Evolutionary conservation across 1,140 invertebrate genomes (phyloP).

Genomic region (Latrodectus geometricus): DNA sequence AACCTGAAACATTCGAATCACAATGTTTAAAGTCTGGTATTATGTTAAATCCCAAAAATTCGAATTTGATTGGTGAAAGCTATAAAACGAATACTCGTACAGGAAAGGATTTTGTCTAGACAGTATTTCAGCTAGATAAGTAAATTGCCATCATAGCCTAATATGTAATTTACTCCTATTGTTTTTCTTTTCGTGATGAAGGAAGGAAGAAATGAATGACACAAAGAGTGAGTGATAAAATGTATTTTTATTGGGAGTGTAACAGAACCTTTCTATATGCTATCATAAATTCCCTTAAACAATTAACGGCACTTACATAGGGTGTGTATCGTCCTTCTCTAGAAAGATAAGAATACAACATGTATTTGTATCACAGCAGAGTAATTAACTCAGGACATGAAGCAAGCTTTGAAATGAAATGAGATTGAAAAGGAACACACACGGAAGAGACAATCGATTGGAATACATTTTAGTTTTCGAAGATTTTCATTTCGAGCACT

Average conservation of each 20-base stretch:
- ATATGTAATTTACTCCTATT: no score
- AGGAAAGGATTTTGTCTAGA: no score
- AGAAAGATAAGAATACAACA: neutral
- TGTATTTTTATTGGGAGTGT: slow-evolving; percentile 39
- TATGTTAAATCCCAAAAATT: no score
- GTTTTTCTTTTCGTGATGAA: neutral
- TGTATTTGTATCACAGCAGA: slow-evolving; percentile 24
- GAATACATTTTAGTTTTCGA: neutral
- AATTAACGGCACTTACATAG: slow-evolving; percentile 37
- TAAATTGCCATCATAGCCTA: no score
- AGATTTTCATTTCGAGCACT: neutral
- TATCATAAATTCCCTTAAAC: slow-evolving; percentile 33
- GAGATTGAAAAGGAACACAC: neutral
- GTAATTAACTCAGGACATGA: neutral
- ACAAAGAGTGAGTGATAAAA: slow-evolving; percentile 27
- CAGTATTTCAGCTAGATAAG: no score
- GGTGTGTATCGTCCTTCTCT: neutral
- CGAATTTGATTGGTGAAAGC: no score
- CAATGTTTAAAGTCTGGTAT: no score
- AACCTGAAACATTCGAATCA: no score
- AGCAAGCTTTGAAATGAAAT: no score
- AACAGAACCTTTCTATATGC: slow-evolving; percentile 35
- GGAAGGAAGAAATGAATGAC: neutral
- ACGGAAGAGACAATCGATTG: no score
- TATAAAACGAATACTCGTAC: no score